Evolutionary conservation across 2,888 invertebrate genomes (phyloP).

Genomic region (Entomobrya multifasciata): DNA sequence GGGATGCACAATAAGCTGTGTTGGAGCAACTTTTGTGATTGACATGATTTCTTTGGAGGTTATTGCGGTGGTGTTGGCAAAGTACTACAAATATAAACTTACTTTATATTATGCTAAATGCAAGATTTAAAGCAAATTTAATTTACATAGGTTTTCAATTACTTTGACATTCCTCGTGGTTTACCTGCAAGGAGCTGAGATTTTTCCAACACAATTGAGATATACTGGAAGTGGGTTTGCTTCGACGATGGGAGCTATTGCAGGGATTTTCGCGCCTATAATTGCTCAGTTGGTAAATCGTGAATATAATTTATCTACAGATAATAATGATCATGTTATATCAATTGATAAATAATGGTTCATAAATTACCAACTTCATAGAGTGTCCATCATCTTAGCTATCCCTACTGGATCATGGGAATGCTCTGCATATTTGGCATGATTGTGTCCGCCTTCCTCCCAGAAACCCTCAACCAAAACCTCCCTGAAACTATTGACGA

Average conservation of each 20-base stretch:
- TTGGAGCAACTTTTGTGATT: conserved; percentile 77
- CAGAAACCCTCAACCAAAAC: conserved; percentile 85
- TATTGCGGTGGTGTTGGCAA: conserved; percentile 64
- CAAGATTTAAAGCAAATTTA: too few species aligned
- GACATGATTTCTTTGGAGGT: conserved; percentile 71
- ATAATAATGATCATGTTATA: too few species aligned
- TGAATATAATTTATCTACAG: too few species aligned
- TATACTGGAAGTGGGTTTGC: conserved; percentile 86
- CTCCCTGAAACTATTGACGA: conserved; percentile 84
- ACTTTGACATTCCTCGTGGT: conserved; percentile 84
- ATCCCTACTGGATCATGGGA: conserved; percentile 74
- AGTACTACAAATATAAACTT: too few species aligned
- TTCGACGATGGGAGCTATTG: conserved; percentile 83
- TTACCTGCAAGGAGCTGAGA: conserved; percentile 85
- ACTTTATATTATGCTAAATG: too few species aligned
- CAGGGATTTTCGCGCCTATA: conserved; percentile 85
- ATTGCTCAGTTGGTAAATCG: conserved; percentile 85
- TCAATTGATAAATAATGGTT: too few species aligned
- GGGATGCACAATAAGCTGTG: conserved; percentile 74
- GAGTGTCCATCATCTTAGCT: conserved; percentile 65
- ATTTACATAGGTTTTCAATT: conserved; percentile 80
- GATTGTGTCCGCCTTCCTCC: conserved; percentile 82
- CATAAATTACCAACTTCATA: too few species aligned
- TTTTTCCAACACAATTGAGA: conserved; percentile 85
- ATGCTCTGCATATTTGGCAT: conserved; percentile 73